Base-by-base conservation (phyloP, 2,888 invertebrate genomes). In the Drosophila multiciliata region DNA sequence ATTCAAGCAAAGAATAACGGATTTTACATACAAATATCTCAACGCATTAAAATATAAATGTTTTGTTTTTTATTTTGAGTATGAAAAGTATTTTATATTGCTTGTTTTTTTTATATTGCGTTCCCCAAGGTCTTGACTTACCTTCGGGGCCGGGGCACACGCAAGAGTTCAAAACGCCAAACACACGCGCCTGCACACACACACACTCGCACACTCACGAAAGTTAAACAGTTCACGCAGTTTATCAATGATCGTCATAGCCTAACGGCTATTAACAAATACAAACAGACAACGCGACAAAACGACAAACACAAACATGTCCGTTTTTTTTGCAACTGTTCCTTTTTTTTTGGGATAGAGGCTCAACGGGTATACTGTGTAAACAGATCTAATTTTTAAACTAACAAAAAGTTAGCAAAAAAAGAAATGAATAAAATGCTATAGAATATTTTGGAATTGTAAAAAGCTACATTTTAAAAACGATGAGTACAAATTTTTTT, bases 221-320 rank as follows among this genome's bases (percentile, higher is more conserved):
- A 54, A 76, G 68, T 73, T 66, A 75, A 79, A 74, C 74, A 83
- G 86, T 78, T 78, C 79, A 79, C 66, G 71, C 87, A 87, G 74
- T 89, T 89, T 85, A 89, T 87, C 87, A 85, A 89, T 89, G 89
- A 85, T 89, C 89, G 75, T 23, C 75, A 70, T 64, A 75, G 76
- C 81, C 75, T 45, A 75, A 73, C 67, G 86, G 86, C 89, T 78
- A 75, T 88, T 80, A 88, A 86, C 83, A 69, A 82, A 87, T 48
- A 84, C 80, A 79, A 77, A 81, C 52, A 72, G 35, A 40, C 17
- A 54, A 59, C 17, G 42, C 42, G 5, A 23, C 45, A 45, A 8
- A 45, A 1, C 45, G 23, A 45, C 45, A 45, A 45, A 23, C 45
- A 53, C 50, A 54, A 53, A 38, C 68, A 42, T 58, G 53, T 70